Conservation (phyloP, 2,113 vertebrate species). For the Poeciliopsis prolifica region DNA sequence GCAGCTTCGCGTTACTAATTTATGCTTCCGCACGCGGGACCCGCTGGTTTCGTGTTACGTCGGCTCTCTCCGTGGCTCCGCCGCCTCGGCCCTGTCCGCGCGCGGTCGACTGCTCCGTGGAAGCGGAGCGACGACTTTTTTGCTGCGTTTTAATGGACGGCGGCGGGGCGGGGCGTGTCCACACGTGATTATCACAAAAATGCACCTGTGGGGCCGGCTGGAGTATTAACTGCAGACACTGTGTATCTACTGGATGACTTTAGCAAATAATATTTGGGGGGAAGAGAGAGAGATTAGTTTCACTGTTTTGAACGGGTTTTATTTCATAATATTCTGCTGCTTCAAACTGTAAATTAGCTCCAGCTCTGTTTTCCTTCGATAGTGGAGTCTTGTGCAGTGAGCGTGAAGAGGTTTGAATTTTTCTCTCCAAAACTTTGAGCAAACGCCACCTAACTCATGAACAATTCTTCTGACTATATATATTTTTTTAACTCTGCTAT, state of each 20-base stretch:
- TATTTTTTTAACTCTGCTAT: neutral
- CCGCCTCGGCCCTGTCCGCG: neutral
- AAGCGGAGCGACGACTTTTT: constrained; percentile 50
- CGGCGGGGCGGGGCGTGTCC: constrained; percentile 61
- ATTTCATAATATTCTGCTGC: neutral
- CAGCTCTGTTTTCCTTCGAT: neutral
- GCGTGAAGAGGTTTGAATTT: neutral
- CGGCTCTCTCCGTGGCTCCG: neutral
- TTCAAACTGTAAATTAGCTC: neutral
- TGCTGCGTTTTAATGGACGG: constrained; percentile 70
- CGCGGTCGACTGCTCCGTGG: constrained; percentile 12
- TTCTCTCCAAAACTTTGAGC: neutral
- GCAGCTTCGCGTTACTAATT: constrained; percentile 49
- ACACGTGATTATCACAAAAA: constrained; percentile 48
- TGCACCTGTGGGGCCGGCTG: constrained; percentile 69
- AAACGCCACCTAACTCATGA: neutral
- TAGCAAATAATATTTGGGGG: neutral
- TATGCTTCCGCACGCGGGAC: constrained; percentile 24
- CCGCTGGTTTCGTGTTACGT: constrained; percentile 50
- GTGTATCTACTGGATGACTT: neutral
- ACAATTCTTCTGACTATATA: neutral
- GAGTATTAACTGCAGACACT: neutral
- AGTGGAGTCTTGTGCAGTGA: neutral
- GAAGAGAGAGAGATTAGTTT: neutral
- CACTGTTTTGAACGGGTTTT: too few relatives aligned